A percentile compares a stretch with the other conserved stretches of the same genome.
Conservation (phyloP, 2,888 invertebrate genomes). For the Polyploca ridens region DNA sequence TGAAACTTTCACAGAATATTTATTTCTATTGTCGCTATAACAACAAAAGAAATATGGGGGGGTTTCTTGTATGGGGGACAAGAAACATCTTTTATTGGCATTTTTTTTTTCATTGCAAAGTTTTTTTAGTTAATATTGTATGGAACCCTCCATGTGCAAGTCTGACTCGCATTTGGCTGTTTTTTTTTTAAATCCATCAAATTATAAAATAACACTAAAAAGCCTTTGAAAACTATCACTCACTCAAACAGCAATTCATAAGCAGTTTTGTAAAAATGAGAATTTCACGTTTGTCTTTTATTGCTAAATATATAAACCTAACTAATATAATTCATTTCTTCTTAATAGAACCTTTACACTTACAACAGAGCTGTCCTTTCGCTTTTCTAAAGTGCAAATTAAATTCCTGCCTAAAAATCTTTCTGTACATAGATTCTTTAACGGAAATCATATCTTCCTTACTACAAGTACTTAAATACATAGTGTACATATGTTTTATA, state of each 20-base stretch:
- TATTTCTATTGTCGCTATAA: too few species aligned
- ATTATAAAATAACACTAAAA: background rate
- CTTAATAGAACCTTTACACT: constrained; percentile 69
- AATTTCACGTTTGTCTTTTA: background rate
- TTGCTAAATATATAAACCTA: constrained; percentile 12
- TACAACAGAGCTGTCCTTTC: constrained; percentile 62
- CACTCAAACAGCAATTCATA: background rate
- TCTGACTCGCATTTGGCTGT: too few species aligned
- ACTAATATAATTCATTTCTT: constrained; percentile 51
- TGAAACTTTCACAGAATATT: too few species aligned
- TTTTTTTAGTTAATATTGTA: too few species aligned
- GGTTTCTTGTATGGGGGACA: too few species aligned
- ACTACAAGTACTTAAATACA: constrained; percentile 64
- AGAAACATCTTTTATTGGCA: too few species aligned
- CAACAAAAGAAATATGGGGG: too few species aligned
- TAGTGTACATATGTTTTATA: constrained; percentile 71
- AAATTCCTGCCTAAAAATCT: constrained; percentile 73
- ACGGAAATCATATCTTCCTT: constrained; percentile 58
- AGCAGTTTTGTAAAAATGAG: background rate
- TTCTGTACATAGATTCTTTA: constrained; percentile 79
- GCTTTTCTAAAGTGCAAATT: constrained; percentile 69
- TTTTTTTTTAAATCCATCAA: too few species aligned
- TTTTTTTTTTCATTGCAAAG: too few species aligned
- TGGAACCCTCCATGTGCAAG: too few species aligned
- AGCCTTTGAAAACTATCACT: background rate